A percentile compares a stretch with the other conserved stretches of the same genome.
These are phyloP conservation scores for Geococcyx californianus DNA, from an alignment of 2,113 vertebrate species.

Conservation along the genomic window DNA sequence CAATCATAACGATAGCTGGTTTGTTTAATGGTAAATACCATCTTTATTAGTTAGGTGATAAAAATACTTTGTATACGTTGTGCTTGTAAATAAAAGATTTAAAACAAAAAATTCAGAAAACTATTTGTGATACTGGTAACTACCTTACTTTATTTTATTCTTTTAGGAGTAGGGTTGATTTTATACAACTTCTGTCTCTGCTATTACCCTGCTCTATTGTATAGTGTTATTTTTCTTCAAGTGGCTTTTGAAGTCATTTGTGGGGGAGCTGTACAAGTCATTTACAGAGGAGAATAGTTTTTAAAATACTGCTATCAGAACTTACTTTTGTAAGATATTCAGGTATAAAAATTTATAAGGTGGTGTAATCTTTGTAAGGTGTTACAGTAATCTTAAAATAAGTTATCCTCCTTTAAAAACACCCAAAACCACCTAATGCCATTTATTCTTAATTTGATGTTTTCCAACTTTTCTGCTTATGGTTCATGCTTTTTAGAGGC, in stretches of 20 bases:
- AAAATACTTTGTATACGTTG: neutral
- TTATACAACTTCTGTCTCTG: neutral
- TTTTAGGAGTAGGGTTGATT: neutral
- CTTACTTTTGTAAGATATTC: slow-evolving; percentile 13
- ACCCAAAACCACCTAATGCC: neutral
- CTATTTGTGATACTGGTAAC: neutral
- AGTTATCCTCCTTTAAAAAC: neutral
- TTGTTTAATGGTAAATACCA: neutral
- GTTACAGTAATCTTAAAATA: neutral
- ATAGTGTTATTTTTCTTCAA: neutral
- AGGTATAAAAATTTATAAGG: neutral
- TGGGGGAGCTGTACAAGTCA: neutral
- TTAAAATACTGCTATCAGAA: neutral
- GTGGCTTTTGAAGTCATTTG: neutral
- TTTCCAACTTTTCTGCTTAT: neutral
- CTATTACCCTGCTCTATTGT: neutral
- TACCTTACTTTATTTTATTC: neutral
- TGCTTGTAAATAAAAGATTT: neutral
- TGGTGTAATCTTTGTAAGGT: neutral
- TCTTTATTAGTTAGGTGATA: neutral
- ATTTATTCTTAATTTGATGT: neutral
- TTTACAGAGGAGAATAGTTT: neutral
- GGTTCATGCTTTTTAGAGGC: neutral
- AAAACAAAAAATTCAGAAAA: neutral
- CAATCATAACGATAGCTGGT: neutral